These are phyloP conservation scores for Bombus superbus DNA, from an alignment of 1,140 invertebrate species.

Conservation along the genomic window DNA sequence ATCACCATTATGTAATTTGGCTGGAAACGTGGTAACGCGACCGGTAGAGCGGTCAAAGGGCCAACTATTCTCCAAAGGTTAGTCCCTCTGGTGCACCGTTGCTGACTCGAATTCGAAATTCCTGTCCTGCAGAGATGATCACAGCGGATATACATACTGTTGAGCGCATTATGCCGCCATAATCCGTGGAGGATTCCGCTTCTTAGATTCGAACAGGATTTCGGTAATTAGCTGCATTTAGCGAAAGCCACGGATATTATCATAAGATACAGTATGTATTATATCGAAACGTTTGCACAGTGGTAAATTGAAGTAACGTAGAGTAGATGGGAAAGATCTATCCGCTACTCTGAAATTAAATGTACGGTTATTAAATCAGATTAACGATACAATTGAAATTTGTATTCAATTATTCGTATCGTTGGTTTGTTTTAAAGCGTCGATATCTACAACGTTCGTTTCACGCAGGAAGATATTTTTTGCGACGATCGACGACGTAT, in stretches of 20 bases:
- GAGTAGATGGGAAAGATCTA: neutral
- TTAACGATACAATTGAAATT: no score
- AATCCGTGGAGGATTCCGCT: neutral
- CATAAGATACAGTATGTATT: no score
- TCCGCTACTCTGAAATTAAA: neutral
- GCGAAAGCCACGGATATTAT: neutral
- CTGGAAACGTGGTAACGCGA: neutral
- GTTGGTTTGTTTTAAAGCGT: no score
- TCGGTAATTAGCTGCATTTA: neutral
- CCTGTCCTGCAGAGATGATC: constrained; percentile 1
- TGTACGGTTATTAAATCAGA: neutral
- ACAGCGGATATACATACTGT: neutral
- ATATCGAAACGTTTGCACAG: neutral
- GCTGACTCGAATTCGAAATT: constrained; percentile 41
- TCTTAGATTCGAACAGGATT: neutral
- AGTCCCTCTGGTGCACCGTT: neutral
- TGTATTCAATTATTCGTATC: no score
- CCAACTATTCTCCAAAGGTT: no score
- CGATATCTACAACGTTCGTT: no score
- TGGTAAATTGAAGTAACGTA: neutral
- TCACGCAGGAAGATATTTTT: no score
- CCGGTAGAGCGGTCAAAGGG: constrained; percentile 27
- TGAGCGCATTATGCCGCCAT: neutral
- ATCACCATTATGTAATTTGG: constrained; percentile 40
- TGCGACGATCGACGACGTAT: no score